Base-by-base conservation (phyloP, 2,797 vertebrate species). In the Catostomus latipinnis region DNA sequence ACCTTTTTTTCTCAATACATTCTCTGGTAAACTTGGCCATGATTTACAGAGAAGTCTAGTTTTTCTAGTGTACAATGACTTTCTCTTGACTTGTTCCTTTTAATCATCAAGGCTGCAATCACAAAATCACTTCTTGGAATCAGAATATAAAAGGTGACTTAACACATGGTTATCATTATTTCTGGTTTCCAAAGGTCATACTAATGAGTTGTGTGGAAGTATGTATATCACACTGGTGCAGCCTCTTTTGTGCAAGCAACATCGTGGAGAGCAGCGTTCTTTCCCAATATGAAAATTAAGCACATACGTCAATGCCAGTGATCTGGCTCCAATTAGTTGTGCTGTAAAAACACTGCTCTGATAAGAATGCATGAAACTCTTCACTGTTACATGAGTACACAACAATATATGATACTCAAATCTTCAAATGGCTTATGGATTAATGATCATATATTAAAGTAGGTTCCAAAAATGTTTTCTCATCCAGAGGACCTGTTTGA, bases 261-360 rank as follows among this genome's bases (percentile, higher is more conserved):
- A 61, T 46, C 9, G 12, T 62, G 48, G 11, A 76, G 14, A 9
- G 8, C 12, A 14, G n/a, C 2, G 6, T 18, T 54, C 14, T 54
- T 54, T 71, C 67, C 50, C 62, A 46, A 56, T 46, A 78, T 54
- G 34, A 71, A 78, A 60, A 61, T 70, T 8, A 61, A 61, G 10
- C 12, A 60, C n/a, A 52, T 60, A 78, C 63, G 61, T 14, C 12
- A 10, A 71, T 12, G 13, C 43, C 56, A 49, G 43, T 70, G 13
- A 56, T 7, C 16, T 49, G 11, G 60, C 56, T 69, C 7, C 8
- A 45, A 69, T 60, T 8, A 8, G 22, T 53, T 53, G 6, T n/a
- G 34, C 14, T 67, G 63, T 52, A 71, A 77, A 73, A 83, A 82
- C 75, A 83, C 76, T 86, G 69, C 72, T 80, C 22, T 58, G 76